These are phyloP conservation scores for Erpobdella octoculata DNA, from an alignment of 2,888 invertebrate genomes.

Conservation along the genomic window DNA sequence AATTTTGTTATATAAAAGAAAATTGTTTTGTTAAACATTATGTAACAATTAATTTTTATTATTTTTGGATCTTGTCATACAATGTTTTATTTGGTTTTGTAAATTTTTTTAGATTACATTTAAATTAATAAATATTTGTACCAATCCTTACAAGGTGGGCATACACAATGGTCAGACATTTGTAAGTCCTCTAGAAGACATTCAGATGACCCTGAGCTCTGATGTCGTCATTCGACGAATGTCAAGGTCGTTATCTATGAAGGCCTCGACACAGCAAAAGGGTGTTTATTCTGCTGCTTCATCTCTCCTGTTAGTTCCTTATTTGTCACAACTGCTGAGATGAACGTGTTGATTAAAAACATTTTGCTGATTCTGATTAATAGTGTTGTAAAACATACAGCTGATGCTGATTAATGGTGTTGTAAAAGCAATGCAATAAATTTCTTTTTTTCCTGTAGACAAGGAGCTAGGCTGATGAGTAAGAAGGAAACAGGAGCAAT, in stretches of 20 bases:
- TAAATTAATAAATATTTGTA: background rate
- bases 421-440: no score
- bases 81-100: no score
- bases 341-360: no score
- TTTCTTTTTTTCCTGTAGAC: background rate
- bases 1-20: no score
- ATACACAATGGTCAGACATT: conserved; percentile 55
- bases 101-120: no score
- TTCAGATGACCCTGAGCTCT: conserved; percentile 45
- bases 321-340: no score
- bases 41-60: no score
- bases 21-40: no score
- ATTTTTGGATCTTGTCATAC: no score
- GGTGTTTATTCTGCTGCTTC: conserved; percentile 1
- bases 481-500: background rate
- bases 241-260: background rate
- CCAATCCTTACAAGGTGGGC: conserved; percentile 49
- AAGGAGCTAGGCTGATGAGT: background rate
- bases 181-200: conserved; percentile 52
- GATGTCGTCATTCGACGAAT: background rate
- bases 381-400: no score
- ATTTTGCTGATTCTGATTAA: no score
- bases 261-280: background rate
- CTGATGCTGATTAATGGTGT: no score
- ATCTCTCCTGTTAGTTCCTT: conserved; percentile 3